A percentile compares a stretch with the other conserved stretches of the same genome.
Conservation (phyloP, 2,797 vertebrate species). For the Antrozous pallidus region DNA sequence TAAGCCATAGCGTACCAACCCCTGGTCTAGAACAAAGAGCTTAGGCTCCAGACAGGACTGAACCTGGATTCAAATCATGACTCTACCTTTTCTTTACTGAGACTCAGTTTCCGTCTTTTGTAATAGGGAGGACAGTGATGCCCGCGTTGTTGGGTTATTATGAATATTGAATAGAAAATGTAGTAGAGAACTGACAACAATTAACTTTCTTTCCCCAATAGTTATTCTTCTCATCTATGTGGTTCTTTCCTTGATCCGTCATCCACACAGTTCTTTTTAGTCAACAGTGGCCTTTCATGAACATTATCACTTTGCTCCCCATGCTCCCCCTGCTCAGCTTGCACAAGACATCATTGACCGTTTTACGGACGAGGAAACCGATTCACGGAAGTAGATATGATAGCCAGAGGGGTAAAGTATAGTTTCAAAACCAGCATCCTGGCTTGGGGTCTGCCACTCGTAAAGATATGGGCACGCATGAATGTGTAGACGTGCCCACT, state of each 20-base stretch:
- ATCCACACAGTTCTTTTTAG: background rate
- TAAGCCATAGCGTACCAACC: fast-evolving
- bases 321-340: background rate
- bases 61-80: background rate
- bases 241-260: background rate
- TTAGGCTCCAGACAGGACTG: background rate
- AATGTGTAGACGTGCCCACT: background rate
- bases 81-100: background rate
- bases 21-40: background rate
- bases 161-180: background rate
- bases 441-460: background rate
- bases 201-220: no score
- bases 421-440: background rate
- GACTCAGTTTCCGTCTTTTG: background rate
- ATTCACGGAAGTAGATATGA: fast-evolving
- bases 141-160: background rate
- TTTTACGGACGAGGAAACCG: background rate
- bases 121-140: fast-evolving
- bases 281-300: background rate
- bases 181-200: background rate
- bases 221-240: background rate
- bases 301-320: background rate
- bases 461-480: background rate
- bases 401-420: background rate
- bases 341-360: background rate